Evolutionary conservation across 1,140 invertebrate species (phyloP), one percentile per base, ranked within the genome.

Genomic region (Megathymus violae): DNA sequence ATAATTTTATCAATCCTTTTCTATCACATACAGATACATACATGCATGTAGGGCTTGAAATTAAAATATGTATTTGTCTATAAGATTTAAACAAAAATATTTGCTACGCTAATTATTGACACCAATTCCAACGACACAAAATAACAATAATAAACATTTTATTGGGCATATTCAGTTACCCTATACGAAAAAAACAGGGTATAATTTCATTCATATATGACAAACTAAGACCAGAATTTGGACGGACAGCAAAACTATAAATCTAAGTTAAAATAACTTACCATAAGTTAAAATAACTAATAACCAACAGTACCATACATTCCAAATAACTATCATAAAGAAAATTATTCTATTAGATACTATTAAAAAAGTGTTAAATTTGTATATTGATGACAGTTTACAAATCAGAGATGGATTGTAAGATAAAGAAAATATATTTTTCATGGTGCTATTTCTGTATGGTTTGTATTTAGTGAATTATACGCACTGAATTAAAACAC

Each of bases 221-320:
- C 51, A 15, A 56, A 58, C 54, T 66, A 75, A 72, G 77, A 80
- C 74, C 74, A 80, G 74, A 77, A 56, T 60, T 70, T 80, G 74
- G 74, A 80, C 74, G 74, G 77, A 77, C 63, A 54, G 34, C 62
- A 67, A 63, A 63, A 67, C 58, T 44, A 56, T 68, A 64, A 64
- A 25, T 22, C 52, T 74, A 64, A 67, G 62, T 54, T 65, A 63
- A 52, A 46, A 64, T 44, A 56, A 61, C 38, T 11, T 22, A 38
- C 27, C 51, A 51, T 22, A 14, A 41, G 11, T 7, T n/a, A n/a
- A n/a, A n/a, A n/a, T n/a, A n/a, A n/a, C n/a, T n/a, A n/a, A n/a
- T n/a, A n/a, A n/a, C n/a, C n/a, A n/a, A n/a, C n/a, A n/a, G n/a
- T n/a, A n/a, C n/a, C n/a, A n/a, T n/a, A n/a, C n/a, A n/a, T n/a